Evolutionary conservation across 2,113 vertebrate species (phyloP).

Genomic region (Nerophis ophidion): DNA sequence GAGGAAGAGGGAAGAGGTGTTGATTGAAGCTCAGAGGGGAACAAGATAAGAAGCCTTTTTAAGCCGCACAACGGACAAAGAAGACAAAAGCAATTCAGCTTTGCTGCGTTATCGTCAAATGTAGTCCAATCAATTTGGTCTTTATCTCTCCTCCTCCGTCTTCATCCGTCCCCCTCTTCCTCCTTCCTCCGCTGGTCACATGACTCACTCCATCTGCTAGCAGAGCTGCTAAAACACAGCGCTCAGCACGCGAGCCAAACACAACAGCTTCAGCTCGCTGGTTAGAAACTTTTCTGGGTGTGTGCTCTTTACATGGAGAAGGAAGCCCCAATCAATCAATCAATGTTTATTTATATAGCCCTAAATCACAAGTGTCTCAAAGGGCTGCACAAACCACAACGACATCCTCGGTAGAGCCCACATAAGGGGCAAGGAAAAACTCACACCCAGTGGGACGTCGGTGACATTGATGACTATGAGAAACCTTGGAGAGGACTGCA

Average conservation of each 20-base stretch:
- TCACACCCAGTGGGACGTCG: no score
- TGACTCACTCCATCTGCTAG: conserved; percentile 51
- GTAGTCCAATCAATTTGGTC: conserved; percentile 36
- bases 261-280: conserved; percentile 46
- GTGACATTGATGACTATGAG: no score
- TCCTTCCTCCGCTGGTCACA: conserved; percentile 41
- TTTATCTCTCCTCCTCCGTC: conserved; percentile 16
- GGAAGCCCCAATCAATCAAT: no score
- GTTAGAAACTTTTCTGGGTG: conserved; percentile 35
- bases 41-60: conserved; percentile 28
- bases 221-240: conserved; percentile 53
- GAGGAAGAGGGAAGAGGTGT: conserved; percentile 4
- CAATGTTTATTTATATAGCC: no score
- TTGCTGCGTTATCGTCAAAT: conserved; percentile 20
- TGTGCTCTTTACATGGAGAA: no score
- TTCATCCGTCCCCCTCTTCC: conserved; percentile 41
- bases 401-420: no score
- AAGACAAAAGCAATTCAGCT: conserved; percentile 35
- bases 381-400: no score
- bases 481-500: no score
- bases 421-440: no score
- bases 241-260: neutral
- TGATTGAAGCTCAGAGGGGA: conserved; percentile 25
- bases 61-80: conserved; percentile 16
- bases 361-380: no score